Evolutionary conservation across 1,140 invertebrate species (phyloP), one percentile per base, ranked within the genome.

Genomic region (Heterodera schachtii): DNA sequence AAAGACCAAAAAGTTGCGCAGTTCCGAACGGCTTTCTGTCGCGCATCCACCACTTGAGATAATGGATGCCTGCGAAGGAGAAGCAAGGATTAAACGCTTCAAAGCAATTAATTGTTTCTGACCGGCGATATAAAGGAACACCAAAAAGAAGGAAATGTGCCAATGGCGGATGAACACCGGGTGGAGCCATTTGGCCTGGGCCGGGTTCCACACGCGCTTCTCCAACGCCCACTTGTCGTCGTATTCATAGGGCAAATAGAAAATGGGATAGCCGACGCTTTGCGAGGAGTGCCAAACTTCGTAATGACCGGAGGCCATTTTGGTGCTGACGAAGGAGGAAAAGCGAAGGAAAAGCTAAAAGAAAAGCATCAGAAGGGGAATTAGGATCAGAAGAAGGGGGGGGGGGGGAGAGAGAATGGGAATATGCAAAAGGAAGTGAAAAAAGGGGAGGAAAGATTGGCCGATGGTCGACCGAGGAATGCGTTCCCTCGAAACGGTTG

Each of bases 1-100:
- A 83, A 95, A 88, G 74, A 94, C 93, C 16, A 98, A 91, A 7
- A 94, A 92, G 31, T 94, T 93, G 82, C 94, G 92, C 16, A 98
- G 91, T 89, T 97, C 94, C 94, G 91, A 94, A 97, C 88, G 94
- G 93, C 60, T 94, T 93, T 85, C 96, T 92, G 87, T 93, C 93
- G 86, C 94, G 93, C 97, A 99, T 98, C 80, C 76, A 83, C 75
- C 69, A 73, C 49, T 71, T 69, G n/a, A 82, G 47, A 0, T 67
- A 78, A 69, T 78, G 70, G 49, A 78, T 64, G 21, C 76, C 73
- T 75, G n/a, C 19, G 47, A 75, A 3, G 49, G 16, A 52, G 52
- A 47, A 19, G 64, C 13, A 31, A 31, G 31, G 31, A 3, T 69
- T 9, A 69, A 3, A 8, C 11, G 46, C 46, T 43, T 67, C 2